Evolutionary conservation across 2,113 vertebrate genomes (phyloP).

Genomic region (Nerophis lumbriciformis): DNA sequence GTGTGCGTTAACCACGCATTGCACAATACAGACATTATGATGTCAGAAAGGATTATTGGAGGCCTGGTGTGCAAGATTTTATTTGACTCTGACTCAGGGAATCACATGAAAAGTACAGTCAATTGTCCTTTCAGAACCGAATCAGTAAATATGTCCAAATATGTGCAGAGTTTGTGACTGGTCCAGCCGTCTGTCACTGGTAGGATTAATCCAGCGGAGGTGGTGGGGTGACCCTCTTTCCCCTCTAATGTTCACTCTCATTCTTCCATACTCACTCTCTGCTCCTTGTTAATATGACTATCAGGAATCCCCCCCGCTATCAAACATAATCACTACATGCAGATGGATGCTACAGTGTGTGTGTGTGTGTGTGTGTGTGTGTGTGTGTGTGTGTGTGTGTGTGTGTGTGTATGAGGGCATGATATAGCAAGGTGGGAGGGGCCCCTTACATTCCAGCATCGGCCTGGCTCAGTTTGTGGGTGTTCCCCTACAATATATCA

Average conservation of each 20-base stretch:
- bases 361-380: constrained; percentile 1
- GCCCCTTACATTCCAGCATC: constrained; percentile 37
- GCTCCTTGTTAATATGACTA: constrained; percentile 13
- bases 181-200: constrained; percentile 45
- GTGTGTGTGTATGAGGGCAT: background rate
- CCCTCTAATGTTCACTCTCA: constrained; percentile 44
- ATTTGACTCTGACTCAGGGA: background rate
- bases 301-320: constrained; percentile 9
- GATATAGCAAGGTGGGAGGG: background rate
- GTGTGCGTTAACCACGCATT: constrained; percentile 21
- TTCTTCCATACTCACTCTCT: constrained; percentile 25
- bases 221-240: constrained; percentile 34
- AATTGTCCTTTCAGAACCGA: background rate
- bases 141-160: constrained; percentile 17
- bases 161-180: constrained; percentile 38
- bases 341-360: background rate
- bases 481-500: constrained; percentile 35
- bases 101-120: background rate
- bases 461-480: constrained; percentile 47
- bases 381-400: background rate
- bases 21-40: constrained; percentile 20
- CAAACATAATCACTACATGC: constrained; percentile 1
- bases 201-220: constrained; percentile 49
- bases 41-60: background rate
- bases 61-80: background rate